Percentiles rank a stretch among this genome's conserved stretches.
These are phyloP conservation scores for Torymus tubicola DNA, from an alignment of 2,888 invertebrate genomes.

Conservation along the genomic window DNA sequence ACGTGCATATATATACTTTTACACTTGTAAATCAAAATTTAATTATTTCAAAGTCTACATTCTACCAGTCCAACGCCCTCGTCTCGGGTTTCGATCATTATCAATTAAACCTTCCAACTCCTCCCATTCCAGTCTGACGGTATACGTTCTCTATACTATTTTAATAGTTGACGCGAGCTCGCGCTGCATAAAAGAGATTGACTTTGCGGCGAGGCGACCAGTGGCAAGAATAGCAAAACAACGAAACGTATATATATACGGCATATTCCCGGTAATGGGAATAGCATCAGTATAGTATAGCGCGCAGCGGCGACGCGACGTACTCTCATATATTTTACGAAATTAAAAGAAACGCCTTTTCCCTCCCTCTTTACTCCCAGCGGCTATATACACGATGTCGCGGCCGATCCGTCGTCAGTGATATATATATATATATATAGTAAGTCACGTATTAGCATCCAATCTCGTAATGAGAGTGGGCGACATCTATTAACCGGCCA, in stretches of 20 bases:
- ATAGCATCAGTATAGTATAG: neutral
- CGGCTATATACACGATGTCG: neutral
- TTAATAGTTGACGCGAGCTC: slow-evolving; percentile 29
- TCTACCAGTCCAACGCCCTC: no score
- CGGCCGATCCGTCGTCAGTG: neutral
- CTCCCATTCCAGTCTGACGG: no score
- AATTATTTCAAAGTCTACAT: no score
- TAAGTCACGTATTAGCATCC: slow-evolving; percentile 38
- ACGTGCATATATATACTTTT: no score
- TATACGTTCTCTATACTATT: slow-evolving; percentile 4
- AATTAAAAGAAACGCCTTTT: slow-evolving; percentile 1
- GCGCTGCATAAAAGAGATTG: neutral
- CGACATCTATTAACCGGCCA: slow-evolving; percentile 54
- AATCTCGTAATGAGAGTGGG: slow-evolving; percentile 56
- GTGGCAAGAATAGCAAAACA: neutral
- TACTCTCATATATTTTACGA: slow-evolving; percentile 30
- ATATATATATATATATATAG: no score
- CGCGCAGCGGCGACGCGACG: neutral
- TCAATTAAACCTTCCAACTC: no score
- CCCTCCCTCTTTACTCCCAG: slow-evolving; percentile 2
- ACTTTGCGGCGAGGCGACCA: neutral
- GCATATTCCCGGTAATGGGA: slow-evolving; percentile 30
- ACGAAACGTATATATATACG: slow-evolving; percentile 9
- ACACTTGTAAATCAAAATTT: no score
- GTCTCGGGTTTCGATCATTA: no score